phyloP scores from a whole-genome alignment of 2,888 invertebrate species.

The Pachliopta kotzebuea region DNA sequence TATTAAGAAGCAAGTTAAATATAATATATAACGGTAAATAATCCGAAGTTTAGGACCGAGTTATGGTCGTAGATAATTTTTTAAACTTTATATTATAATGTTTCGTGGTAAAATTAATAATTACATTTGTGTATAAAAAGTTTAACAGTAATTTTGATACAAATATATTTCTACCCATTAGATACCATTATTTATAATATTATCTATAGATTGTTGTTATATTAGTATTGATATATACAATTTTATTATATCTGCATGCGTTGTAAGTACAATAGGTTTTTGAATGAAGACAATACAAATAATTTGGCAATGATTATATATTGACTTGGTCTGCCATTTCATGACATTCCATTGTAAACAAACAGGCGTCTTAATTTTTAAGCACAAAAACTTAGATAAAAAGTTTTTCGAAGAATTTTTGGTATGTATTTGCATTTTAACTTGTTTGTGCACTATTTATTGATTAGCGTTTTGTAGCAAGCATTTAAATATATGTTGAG shows the following conservation, averaged over 20 bases:
- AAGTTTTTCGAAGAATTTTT: background rate
- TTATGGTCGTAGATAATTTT: background rate
- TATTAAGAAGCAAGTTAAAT: too few species aligned
- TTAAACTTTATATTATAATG: background rate
- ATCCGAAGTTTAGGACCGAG: background rate
- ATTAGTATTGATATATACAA: background rate
- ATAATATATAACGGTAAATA: background rate
- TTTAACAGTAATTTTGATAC: constrained; percentile 12
- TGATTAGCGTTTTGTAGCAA: background rate
- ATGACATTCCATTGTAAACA: background rate
- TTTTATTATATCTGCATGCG: background rate
- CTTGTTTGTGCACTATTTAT: background rate
- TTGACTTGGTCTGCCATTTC: background rate
- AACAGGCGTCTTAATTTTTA: background rate
- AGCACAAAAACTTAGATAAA: background rate
- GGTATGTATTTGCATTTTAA: background rate
- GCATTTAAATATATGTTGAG: background rate
- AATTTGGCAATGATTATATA: background rate
- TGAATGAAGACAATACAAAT: background rate
- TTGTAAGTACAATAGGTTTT: background rate
- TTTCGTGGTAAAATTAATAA: background rate
- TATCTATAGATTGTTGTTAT: background rate
- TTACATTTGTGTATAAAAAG: background rate
- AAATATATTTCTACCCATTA: constrained; percentile 6
- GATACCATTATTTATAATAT: background rate